Conservation (phyloP, 2,113 vertebrate species). For the Arvicanthis niloticus region DNA sequence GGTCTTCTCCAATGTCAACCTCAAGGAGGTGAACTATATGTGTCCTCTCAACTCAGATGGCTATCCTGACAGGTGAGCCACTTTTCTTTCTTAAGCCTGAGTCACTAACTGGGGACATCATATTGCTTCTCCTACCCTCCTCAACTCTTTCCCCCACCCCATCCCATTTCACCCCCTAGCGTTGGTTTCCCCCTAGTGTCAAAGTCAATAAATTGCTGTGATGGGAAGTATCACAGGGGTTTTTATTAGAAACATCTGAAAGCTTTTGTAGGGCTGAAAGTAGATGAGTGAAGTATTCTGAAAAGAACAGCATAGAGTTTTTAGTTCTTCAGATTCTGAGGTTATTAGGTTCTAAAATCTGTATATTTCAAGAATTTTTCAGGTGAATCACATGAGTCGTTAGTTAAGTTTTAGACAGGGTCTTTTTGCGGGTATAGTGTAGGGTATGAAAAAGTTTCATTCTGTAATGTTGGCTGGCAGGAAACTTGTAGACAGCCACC, state of each 20-base stretch:
- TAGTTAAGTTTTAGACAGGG: background rate
- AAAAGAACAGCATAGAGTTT: background rate
- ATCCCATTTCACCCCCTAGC: too few relatives aligned
- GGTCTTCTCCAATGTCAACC: slow-evolving; percentile 99
- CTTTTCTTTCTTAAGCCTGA: background rate
- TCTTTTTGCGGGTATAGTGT: background rate
- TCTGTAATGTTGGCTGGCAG: background rate
- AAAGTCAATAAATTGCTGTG: background rate
- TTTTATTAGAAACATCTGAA: background rate
- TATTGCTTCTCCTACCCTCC: background rate
- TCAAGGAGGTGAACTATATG: slow-evolving; percentile 99
- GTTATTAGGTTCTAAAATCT: background rate
- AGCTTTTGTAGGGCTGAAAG: background rate
- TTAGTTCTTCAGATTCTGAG: background rate
- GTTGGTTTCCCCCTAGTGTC: too few relatives aligned
- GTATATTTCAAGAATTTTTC: background rate
- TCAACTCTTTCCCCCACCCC: too few relatives aligned
- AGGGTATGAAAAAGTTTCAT: background rate
- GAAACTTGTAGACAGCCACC: background rate
- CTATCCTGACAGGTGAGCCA: slow-evolving; percentile 95
- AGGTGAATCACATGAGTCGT: background rate
- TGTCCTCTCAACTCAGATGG: slow-evolving; percentile 99
- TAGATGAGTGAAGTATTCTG: background rate
- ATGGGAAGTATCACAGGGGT: background rate
- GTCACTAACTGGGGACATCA: background rate